Conservation (phyloP, 1,140 invertebrate genomes). For the Cotesia chilonis region DNA sequence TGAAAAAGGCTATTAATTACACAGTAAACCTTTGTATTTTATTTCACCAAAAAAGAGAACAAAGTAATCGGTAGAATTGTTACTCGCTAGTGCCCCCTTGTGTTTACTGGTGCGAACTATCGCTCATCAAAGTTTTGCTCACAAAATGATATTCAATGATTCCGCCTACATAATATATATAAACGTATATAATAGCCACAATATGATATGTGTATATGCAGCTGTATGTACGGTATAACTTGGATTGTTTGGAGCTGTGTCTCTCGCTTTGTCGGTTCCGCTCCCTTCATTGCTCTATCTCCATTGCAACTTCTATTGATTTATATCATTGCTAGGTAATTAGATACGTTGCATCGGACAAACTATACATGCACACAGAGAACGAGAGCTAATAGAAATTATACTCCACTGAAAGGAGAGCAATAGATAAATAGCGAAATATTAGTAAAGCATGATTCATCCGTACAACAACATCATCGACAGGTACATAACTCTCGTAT, state of each 20-base stretch:
- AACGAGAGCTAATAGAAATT: background rate
- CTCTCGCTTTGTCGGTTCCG: background rate
- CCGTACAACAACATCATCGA: background rate
- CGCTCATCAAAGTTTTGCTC: conserved; percentile 38
- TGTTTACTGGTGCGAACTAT: conserved; percentile 37
- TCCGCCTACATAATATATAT: conserved; percentile 9
- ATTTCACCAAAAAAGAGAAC: background rate
- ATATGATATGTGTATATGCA: background rate
- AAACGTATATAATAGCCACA: conserved; percentile 3
- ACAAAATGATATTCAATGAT: conserved; percentile 12
- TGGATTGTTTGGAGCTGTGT: conserved; percentile 23
- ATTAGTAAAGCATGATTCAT: background rate
- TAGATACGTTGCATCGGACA: conserved; percentile 46
- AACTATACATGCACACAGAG: background rate
- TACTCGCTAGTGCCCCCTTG: conserved; percentile 20
- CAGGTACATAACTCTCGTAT: conserved; percentile 2
- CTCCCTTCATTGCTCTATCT: too few relatives aligned
- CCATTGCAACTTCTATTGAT: conserved; percentile 43
- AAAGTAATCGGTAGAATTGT: conserved; percentile 10
- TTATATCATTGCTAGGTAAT: conserved; percentile 51
- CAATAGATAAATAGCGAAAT: conserved; percentile 3
- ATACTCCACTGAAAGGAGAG: background rate
- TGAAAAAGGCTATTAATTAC: too few relatives aligned
- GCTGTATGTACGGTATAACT: conserved; percentile 13
- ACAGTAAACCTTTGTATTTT: background rate